Percentiles rank a stretch among this genome's conserved stretches.
phyloP scores from a whole-genome alignment of 2,888 invertebrate genomes.

The Cantharis lateralis region DNA sequence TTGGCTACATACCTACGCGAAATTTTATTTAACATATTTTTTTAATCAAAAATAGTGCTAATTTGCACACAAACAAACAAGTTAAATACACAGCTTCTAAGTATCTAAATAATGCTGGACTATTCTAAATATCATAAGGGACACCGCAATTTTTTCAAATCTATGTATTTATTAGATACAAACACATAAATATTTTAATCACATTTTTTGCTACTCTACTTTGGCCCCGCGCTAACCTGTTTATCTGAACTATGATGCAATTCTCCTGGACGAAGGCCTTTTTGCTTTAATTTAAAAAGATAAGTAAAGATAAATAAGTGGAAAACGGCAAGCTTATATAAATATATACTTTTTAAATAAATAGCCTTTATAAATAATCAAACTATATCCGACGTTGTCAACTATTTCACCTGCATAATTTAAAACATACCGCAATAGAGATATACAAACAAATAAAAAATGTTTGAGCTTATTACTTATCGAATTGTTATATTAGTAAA shows the following conservation, averaged over 20 bases:
- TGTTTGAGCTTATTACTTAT: neutral
- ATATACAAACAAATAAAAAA: constrained; percentile 14
- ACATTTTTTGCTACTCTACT: constrained; percentile 36
- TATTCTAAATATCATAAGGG: constrained; percentile 21
- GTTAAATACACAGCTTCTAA: constrained; percentile 21
- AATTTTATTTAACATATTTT: neutral
- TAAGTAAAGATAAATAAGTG: constrained; percentile 59
- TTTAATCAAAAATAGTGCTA: neutral
- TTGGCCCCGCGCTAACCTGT: constrained; percentile 67
- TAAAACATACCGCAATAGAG: constrained; percentile 9
- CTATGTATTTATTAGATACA: constrained; percentile 51
- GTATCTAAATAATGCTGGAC: constrained; percentile 12
- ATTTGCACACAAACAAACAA: constrained; percentile 1
- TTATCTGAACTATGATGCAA: constrained; percentile 64
- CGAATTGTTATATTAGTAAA: neutral
- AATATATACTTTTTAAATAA: constrained; percentile 5
- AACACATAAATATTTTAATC: constrained; percentile 47
- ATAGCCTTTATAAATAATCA: neutral
- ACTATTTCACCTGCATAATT: constrained; percentile 3
- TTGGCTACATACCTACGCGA: neutral
- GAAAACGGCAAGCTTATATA: constrained; percentile 41
- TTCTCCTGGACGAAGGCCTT: constrained; percentile 79
- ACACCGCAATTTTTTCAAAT: constrained; percentile 10
- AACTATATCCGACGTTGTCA: neutral
- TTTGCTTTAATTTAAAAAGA: constrained; percentile 69